Evolutionary conservation across 2,797 vertebrate species (phyloP), one percentile per base, ranked within the genome.

Genomic region (Limnodromus scolopaceus): DNA sequence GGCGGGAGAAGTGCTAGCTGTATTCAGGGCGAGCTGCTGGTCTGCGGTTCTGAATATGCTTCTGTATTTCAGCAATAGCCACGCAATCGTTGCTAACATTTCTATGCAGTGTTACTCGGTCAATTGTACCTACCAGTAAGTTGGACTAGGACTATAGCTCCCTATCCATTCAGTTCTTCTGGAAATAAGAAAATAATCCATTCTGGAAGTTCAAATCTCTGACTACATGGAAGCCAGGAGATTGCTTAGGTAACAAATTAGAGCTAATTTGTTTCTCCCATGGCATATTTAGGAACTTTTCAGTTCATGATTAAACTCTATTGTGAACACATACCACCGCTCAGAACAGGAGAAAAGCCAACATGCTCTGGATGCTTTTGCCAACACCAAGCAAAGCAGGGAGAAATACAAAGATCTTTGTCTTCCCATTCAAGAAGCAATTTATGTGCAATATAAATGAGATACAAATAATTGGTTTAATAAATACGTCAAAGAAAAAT

Each of bases 151-250:
- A 72, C 69, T 74, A 82, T 17, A 93, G 58, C 55, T 81, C 87
- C 28, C 69, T 55, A 74, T 46, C 75, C 45, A 77, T 89, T 94
- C 3, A 93, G 61, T 92, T 88, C 53, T 83, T 48, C 51, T 82
- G 68, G 65, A 92, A 95, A 78, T 54, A 94, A 94, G 81, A 96
- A 93, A 93, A 89, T 55, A 88, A 95, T 28, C 43, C 46, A 20
- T 75, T 87, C 46, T 61, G 38, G 69, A 55, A 66, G 48, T 84
- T 92, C 39, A 89, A 68, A 53, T n/a, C 48, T 92, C 84, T 18
- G 6, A 87, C 66, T 91, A 68, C 61, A 57, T 78, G 60, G 65
- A 89, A 96, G 69, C 39, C 69, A 92, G 41, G 63, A 89, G 68
- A 95, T 16, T 66, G 75, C 61, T 94, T 55, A 77, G 48, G 75